Conservation (phyloP, 2,797 vertebrate species). For the Aphelocoma californica region DNA sequence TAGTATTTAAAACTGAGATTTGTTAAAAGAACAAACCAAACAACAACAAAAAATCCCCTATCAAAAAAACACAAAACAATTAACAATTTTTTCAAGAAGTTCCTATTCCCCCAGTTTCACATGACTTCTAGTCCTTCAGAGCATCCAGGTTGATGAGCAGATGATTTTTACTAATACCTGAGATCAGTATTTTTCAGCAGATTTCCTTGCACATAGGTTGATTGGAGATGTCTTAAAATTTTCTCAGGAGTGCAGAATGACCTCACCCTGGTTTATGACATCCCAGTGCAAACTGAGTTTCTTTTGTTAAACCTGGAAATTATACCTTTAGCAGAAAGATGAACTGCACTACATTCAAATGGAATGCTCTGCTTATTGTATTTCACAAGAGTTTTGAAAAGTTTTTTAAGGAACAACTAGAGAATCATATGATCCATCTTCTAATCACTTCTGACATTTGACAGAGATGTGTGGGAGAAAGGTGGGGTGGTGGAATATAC, state of each 20-base stretch:
- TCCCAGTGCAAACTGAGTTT: background rate
- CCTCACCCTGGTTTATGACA: background rate
- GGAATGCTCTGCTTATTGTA: background rate
- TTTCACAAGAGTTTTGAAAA: background rate
- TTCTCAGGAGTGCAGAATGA: background rate
- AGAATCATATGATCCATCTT: background rate
- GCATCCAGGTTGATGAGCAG: background rate
- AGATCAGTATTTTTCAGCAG: background rate
- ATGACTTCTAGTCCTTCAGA: background rate
- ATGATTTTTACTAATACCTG: background rate
- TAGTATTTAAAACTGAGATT: background rate
- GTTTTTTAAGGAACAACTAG: background rate
- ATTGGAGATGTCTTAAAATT: background rate
- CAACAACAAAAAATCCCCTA: background rate
- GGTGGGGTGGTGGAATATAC: background rate
- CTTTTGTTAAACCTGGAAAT: background rate
- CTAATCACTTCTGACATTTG: background rate
- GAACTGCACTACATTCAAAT: background rate
- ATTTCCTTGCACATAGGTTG: background rate
- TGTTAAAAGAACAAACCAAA: background rate
- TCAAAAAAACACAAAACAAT: background rate
- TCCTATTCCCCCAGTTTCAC: background rate
- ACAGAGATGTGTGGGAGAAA: background rate
- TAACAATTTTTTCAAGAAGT: background rate
- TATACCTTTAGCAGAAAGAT: background rate